Base-by-base conservation (phyloP, 2,113 vertebrate genomes). In the Arvicanthis niloticus region DNA sequence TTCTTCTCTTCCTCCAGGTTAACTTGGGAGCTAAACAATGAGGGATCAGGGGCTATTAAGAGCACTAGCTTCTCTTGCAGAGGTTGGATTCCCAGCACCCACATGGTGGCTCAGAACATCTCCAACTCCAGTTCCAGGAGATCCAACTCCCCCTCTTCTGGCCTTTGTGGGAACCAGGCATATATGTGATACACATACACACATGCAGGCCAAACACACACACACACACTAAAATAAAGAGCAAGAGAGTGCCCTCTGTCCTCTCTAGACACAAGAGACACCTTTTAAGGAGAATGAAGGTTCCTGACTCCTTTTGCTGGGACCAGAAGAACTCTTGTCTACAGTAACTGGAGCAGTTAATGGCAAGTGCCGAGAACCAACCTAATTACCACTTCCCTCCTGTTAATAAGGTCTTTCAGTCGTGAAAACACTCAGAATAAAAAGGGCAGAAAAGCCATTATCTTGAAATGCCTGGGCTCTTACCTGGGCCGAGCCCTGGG, bases 381-480 rank as follows among this genome's bases (percentile, higher is more conserved):
- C 91, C 95, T 94, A 96, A 96, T 98, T 96, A 98, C 45, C 56
- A 97, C 93, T 48, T 60, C 96, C 84, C 94, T 97, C 80, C 94
- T 93, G 90, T 97, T 98, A 98, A 97, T 97, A 97, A 96, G 56
- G 91, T 94, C 97, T 97, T 97, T 92, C 93, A 93, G 87, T 77
- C 40, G 93, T 88, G 95, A 96, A 97, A 62, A 84, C 82, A 77
- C 0, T 37, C 89, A 80, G 95, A 97, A 97, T 87, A 97, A 96
- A 96, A 96, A 97, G 81, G 86, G 93, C 96, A 97, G 86, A 92
- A 97, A 97, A 97, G 76, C 84, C 91, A 93, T 97, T 97, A 94
- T 91, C 96, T 97, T 68, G 84, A 97, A 95, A 97, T 45, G 72
- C 67, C 94, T 97, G 96, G 58, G 86, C 88, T 97, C 87, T 93